Evolutionary conservation across 2,797 vertebrate genomes (phyloP), one percentile per base, ranked within the genome.

Genomic region (Leucoraja ocellata): DNA sequence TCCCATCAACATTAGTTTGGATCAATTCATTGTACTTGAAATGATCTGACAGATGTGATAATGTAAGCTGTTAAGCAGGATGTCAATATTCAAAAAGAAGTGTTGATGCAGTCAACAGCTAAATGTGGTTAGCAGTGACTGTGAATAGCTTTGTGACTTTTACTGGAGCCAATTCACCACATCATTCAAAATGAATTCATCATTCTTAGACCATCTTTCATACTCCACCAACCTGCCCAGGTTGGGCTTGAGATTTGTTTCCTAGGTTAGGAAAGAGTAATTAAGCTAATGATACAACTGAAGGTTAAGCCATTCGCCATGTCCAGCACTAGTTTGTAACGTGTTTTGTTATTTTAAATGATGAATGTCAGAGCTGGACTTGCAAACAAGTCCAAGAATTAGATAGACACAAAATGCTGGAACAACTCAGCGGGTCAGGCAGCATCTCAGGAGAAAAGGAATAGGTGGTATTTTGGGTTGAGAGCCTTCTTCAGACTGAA

Each of bases 21-120:
- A 88, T 6, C 83, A 88, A 65, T 65, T 65, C 83, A 88, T 88
- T 88, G 83, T 28, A 88, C 58, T 61, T 65, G n/a, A 88, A 88
- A 88, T 78, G n/a, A 32, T 78, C 76, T 36, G 77, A 78, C n/a
- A 36, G 77, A 32, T 65, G 28, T 65, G 58, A 88, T 88, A 65
- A 65, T 32, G 13, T 2, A 65, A 13, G 83, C 28, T 14, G n/a
- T 88, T 65, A 88, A 32, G 61, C 28, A 65, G 28, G 16, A 18
- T 88, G n/a, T 65, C 84, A 32, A 18, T 65, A 63, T 14, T 65
- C 61, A 88, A 32, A 88, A 78, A 21, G 77, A 78, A n/a, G 58
- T 61, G 23, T 84, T 84, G 13, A 88, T 88, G n/a, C 28, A 88
- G n/a, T 65, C n/a, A 63, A n/a, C 25, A 58, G 46, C 25, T 86